Percentiles rank a stretch among this genome's conserved stretches.
Evolutionary conservation across 2,797 vertebrate genomes (phyloP).

Genomic region (Naso thynnoides): DNA sequence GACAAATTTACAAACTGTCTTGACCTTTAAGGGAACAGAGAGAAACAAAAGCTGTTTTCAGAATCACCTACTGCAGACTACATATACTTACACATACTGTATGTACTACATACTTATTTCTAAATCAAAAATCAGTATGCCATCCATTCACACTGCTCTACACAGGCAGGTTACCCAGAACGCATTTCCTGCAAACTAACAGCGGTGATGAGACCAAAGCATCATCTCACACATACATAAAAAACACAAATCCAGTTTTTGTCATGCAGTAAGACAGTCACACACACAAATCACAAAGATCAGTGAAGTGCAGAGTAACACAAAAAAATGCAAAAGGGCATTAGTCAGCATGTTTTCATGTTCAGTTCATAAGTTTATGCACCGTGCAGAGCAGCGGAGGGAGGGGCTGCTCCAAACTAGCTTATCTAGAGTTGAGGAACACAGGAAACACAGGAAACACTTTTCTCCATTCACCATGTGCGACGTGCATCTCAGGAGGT

Average conservation of each 20-base stretch:
- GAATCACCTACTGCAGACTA: too few relatives aligned
- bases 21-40: not conserved
- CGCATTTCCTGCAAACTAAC: too few relatives aligned
- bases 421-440: slow-evolving; percentile 25
- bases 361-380: not conserved
- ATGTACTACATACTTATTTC: too few relatives aligned
- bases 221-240: not conserved
- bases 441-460: slow-evolving; percentile 62
- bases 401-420: slow-evolving; percentile 1
- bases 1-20: not conserved
- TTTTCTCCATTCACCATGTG: slow-evolving; percentile 32
- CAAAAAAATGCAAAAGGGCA: slow-evolving; percentile 4
- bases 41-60: too few relatives aligned
- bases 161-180: too few relatives aligned
- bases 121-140: too few relatives aligned
- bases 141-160: too few relatives aligned
- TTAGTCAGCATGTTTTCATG: slow-evolving; percentile 32
- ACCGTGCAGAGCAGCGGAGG: not conserved
- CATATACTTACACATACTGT: too few relatives aligned
- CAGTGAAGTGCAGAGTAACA: not conserved
- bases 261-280: not conserved
- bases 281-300: not conserved
- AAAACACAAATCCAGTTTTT: not conserved
- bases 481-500: slow-evolving; percentile 33
- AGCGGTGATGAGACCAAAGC: too few relatives aligned